Conservation (phyloP, 2,888 invertebrate genomes). For the Drepana falcataria region DNA sequence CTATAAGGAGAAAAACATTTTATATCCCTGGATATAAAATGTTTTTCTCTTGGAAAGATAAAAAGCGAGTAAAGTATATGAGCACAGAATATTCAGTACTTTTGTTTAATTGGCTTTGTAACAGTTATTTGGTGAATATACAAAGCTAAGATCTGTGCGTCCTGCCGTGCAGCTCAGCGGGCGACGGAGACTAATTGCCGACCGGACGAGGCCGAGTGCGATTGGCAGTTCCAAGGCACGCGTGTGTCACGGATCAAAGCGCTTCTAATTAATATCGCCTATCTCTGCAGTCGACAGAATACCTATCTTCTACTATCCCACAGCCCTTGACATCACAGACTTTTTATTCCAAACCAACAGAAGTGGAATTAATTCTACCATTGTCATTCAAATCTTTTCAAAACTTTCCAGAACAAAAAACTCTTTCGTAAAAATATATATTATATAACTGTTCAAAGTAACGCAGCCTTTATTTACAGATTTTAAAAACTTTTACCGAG, state of each 20-base stretch:
- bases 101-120: too few species aligned
- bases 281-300: conserved; percentile 16
- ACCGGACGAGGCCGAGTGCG: conserved; percentile 35
- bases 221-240: conserved; percentile 46
- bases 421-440: conserved; percentile 5
- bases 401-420: neutral
- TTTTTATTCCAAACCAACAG: neutral
- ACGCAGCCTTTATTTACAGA: too few species aligned
- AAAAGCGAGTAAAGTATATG: too few species aligned
- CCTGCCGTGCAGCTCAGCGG: neutral
- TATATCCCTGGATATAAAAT: too few species aligned
- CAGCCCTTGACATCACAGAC: neutral
- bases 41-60: too few species aligned
- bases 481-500: too few species aligned
- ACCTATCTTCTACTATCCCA: neutral
- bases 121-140: too few species aligned
- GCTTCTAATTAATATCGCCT: conserved; percentile 46
- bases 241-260: conserved; percentile 44
- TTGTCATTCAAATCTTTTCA: conserved; percentile 6
- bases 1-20: too few species aligned
- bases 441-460: too few species aligned
- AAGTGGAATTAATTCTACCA: neutral
- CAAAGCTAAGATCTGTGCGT: neutral
- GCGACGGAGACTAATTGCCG: conserved; percentile 44
- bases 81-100: too few species aligned